Percentiles rank a stretch among this genome's conserved stretches.
Evolutionary conservation across 2,888 invertebrate genomes (phyloP).

Genomic region (Polydrusus tereticollis): DNA sequence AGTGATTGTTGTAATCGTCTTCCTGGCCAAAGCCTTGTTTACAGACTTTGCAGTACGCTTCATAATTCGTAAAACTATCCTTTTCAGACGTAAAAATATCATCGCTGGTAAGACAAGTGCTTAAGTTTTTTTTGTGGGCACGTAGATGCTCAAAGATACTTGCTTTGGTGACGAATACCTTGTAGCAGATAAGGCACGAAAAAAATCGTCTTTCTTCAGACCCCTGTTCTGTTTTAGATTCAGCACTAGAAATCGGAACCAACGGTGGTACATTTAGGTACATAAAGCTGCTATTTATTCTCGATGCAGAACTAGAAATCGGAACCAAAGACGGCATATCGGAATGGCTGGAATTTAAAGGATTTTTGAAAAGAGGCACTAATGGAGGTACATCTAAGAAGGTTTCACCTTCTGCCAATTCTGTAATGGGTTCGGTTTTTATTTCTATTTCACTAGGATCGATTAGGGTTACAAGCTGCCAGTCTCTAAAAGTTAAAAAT

Average conservation of each 20-base stretch:
- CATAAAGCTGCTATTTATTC: too few species aligned
- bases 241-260: not conserved
- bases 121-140: not conserved
- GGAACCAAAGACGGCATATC: too few species aligned
- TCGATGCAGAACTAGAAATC: too few species aligned
- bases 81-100: not conserved
- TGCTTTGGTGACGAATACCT: not conserved
- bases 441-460: not conserved
- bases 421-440: not conserved
- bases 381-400: not conserved
- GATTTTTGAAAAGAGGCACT: not conserved
- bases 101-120: not conserved
- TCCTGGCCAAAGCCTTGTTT: not conserved
- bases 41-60: not conserved
- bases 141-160: not conserved
- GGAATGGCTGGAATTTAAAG: not conserved
- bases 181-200: not conserved
- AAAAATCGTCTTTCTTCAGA: not conserved
- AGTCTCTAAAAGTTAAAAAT: not conserved
- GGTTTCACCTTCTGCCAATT: not conserved
- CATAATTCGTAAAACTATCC: not conserved
- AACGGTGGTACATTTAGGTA: not conserved
- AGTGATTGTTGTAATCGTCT: not conserved
- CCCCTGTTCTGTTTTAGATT: not conserved
- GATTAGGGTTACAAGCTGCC: not conserved